phyloP scores from a whole-genome alignment of 2,888 invertebrate genomes.

The Harpalus rubripes region DNA sequence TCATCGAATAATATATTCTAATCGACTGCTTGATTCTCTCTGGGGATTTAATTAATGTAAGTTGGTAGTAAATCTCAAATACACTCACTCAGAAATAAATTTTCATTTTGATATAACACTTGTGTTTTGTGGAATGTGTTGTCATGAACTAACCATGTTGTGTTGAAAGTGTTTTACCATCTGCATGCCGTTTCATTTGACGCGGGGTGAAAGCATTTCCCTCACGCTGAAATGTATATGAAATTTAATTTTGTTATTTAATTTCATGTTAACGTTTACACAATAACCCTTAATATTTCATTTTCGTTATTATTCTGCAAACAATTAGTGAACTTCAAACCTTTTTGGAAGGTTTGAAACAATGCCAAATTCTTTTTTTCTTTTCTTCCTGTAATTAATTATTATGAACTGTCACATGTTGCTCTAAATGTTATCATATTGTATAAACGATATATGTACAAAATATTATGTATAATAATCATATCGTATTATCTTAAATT shows the following conservation, averaged over 20 bases:
- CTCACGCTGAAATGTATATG: constrained; percentile 14
- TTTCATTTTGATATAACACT: constrained; percentile 37
- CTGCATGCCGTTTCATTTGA: constrained; percentile 31
- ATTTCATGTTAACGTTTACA: constrained; percentile 14
- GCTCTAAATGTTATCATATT: neutral
- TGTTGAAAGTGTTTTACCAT: constrained; percentile 41
- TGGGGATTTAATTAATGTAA: constrained; percentile 51
- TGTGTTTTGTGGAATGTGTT: constrained; percentile 35
- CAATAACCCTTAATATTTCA: constrained; percentile 24
- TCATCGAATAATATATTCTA: constrained; percentile 39
- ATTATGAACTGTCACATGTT: neutral
- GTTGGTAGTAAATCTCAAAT: constrained; percentile 17
- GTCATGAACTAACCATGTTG: constrained; percentile 8
- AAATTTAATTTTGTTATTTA: constrained; percentile 38
- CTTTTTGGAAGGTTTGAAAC: constrained; percentile 3
- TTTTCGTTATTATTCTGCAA: constrained; percentile 14
- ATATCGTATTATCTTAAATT: no score
- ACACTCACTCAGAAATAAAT: constrained; percentile 9
- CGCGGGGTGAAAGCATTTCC: constrained; percentile 31
- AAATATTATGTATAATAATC: neutral
- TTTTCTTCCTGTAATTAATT: neutral
- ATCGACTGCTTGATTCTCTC: constrained; percentile 25
- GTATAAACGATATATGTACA: neutral
- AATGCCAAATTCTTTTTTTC: neutral
- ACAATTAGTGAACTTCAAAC: neutral